phyloP scores from a whole-genome alignment of 2,888 invertebrate genomes.

The Dryobotodes eremita region DNA sequence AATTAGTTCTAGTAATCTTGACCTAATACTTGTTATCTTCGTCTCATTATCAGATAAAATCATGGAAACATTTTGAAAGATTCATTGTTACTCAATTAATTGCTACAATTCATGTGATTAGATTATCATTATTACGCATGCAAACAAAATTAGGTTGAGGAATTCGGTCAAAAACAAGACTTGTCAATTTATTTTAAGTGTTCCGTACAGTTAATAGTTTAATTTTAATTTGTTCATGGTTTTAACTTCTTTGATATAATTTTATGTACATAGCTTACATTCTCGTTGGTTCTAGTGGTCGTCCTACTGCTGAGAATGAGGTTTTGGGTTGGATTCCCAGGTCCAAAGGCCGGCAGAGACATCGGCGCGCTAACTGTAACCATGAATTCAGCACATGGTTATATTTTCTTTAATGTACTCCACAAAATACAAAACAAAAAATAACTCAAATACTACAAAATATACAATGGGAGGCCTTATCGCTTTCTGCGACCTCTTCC shows the following conservation, averaged over 20 bases:
- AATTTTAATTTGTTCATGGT: neutral
- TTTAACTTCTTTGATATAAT: neutral
- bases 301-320: no score
- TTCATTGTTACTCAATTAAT: conserved; percentile 39
- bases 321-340: no score
- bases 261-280: neutral
- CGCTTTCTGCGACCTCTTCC: no score
- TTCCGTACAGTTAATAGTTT: conserved; percentile 26
- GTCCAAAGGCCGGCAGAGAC: no score
- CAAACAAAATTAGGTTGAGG: conserved; percentile 43
- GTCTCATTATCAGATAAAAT: conserved; percentile 44
- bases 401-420: no score
- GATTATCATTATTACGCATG: conserved; percentile 48
- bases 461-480: no score
- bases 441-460: no score
- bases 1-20: conserved; percentile 43
- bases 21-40: conserved; percentile 27
- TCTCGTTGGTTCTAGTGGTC: no score
- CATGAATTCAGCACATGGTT: no score
- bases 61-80: conserved; percentile 47
- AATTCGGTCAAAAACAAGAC: conserved; percentile 45
- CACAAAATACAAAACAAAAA: no score
- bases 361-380: no score
- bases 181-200: neutral
- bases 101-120: conserved; percentile 46